A percentile compares a stretch with the other conserved stretches of the same genome.
These are phyloP conservation scores for Caenorhabditis drosophilae DNA, from an alignment of 2,888 invertebrate genomes.

Conservation along the genomic window DNA sequence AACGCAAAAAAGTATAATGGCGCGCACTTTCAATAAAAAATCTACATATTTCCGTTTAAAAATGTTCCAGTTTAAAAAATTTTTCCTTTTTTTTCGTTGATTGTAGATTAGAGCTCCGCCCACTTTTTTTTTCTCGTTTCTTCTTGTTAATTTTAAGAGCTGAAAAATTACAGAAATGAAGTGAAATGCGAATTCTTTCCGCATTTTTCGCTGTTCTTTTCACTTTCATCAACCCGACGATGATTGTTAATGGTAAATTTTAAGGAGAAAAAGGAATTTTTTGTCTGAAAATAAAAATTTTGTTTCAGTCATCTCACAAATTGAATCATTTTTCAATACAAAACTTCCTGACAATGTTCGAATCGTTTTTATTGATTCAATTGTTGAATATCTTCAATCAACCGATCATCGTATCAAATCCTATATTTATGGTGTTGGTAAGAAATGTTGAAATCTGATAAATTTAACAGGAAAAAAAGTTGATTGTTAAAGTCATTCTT, in stretches of 20 bases:
- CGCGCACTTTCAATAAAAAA: no score
- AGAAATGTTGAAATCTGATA: conserved; percentile 3
- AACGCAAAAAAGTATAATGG: no score
- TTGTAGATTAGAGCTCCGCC: no score
- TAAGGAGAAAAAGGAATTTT: neutral
- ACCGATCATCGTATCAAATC: conserved; percentile 29
- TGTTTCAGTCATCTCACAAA: conserved; percentile 33
- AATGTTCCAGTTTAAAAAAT: neutral
- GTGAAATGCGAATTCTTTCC: conserved; percentile 53
- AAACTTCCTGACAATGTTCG: conserved; percentile 30
- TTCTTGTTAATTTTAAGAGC: neutral
- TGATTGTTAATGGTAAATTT: conserved; percentile 45
- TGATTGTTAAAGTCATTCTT: conserved; percentile 35
- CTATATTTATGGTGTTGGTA: conserved; percentile 26
- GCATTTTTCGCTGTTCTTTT: conserved; percentile 56
- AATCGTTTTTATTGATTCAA: conserved; percentile 9
- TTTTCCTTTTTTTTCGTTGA: neutral
- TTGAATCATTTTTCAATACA: conserved; percentile 32
- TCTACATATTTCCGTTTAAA: neutral
- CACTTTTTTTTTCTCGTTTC: no score
- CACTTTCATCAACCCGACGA: conserved; percentile 56
- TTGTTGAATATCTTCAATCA: conserved; percentile 16
- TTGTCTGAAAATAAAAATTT: neutral
- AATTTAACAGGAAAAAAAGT: neutral
- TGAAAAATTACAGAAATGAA: conserved; percentile 8